Conservation (phyloP, 2,888 invertebrate genomes). For the Eristalis pertinax region DNA sequence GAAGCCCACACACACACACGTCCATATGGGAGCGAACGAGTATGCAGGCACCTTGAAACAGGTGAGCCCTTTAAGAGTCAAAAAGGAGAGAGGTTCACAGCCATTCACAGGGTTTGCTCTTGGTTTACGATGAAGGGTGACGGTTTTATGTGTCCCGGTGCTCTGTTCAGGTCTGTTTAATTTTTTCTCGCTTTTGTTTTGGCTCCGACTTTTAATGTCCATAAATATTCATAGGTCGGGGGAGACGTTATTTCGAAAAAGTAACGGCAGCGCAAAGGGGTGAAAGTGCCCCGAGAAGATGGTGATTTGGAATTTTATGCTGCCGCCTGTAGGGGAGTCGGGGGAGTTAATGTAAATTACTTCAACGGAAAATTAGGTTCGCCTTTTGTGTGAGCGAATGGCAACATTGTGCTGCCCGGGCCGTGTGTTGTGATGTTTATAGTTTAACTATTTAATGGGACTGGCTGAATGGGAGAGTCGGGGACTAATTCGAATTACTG, state of each 20-base stretch:
- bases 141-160: slow-evolving; percentile 12
- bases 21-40: background rate
- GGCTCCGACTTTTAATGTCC: slow-evolving; percentile 27
- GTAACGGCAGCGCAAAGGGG: slow-evolving; percentile 16
- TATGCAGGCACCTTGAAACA: background rate
- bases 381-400: background rate
- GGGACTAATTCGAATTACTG: slow-evolving; percentile 1
- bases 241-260: slow-evolving; percentile 27
- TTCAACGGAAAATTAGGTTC: slow-evolving; percentile 1
- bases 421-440: background rate
- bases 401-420: background rate
- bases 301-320: slow-evolving; percentile 32
- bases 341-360: slow-evolving; percentile 29
- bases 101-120: background rate
- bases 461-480: background rate
- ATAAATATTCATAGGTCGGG: slow-evolving; percentile 61
- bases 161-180: slow-evolving; percentile 6
- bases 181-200: background rate
- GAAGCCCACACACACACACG: background rate
- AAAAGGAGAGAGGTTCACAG: background rate
- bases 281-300: slow-evolving; percentile 17
- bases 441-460: background rate
- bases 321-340: background rate
- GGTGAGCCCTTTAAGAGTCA: background rate
- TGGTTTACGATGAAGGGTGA: background rate